Base-by-base conservation (phyloP, 2,797 vertebrate genomes). In the Enteromius radiatus region DNA sequence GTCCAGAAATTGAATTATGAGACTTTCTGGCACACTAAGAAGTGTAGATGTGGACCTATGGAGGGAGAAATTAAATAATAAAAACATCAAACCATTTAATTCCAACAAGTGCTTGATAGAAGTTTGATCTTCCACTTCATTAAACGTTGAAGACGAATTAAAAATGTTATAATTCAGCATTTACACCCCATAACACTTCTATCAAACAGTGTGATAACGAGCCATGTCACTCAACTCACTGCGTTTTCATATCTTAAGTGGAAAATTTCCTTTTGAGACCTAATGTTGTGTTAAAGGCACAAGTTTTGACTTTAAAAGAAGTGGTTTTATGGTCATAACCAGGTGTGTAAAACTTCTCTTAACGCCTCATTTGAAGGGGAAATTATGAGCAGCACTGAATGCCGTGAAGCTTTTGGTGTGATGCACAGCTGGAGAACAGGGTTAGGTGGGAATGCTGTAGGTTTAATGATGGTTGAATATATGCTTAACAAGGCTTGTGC, bases 41-140 rank as follows among this genome's bases (percentile, higher is more conserved):
- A 3, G n/a, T 56, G 54, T 59, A 4, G 14, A 59, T 59, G n/a
- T 41, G 3, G 7, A 71, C 17, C 9, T 31, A 26, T 10, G 17
- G 9, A 3, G 69, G 17, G 17, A 4, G 23, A 47, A 26, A 49
- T 14, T 21, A 45, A 61, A 28, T 23, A 21, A 43, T 11, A 17
- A 76, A 41, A 76, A 31, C 31, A 70, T 28, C 1, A n/a, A 23
- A 21, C 61, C 33, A 0, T 69, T 69, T 41, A 21, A 41, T 68
- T 68, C 3, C 19, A 71, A 74, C 1, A 41, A 41, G 36, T 59
- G n/a, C 43, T 76, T 41, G 19, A 41, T 45, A 11, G 23, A 81
- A 88, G 84, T 88, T 89, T 89, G 82, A 83, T 65, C 86, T 78
- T 59, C 79, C 52, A 82, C 88, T 88, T 89, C 59, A 83, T 83